Evolutionary conservation across 2,888 invertebrate species (phyloP), one percentile per base, ranked within the genome.

Genomic region (Rhimphoctona megacephalus): DNA sequence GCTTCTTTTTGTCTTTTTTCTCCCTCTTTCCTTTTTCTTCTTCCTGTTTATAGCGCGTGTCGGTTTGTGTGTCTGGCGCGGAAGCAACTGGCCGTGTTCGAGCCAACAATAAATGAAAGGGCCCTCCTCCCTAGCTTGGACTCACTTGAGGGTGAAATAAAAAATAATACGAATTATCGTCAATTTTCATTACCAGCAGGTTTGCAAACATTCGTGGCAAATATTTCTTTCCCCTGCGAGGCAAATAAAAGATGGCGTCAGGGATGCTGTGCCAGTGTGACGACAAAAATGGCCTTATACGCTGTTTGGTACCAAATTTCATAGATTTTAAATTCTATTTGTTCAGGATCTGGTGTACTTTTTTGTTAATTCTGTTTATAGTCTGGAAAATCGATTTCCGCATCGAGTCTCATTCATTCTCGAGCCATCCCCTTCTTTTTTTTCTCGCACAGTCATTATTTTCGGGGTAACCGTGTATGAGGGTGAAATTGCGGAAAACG

Each of bases 1-100:
- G 6, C 33, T 57, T 57, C 22, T 73, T 57, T 73, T 73, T 54
- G 36, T 8, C 36, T 57, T 36, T 39, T 22, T 39, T 17, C 7
- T 52, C 52, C 9, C 14, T n/a, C 36, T 22, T 52, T 22, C 17
- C n/a, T n/a, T 25, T 39, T 46, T 54, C n/a, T 64, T 74, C 52
- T 81, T 85, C 39, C 80, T 74, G 69, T 46, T 85, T 77, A 54
- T 81, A 81, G 66, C 66, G 81, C 66, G 54, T 72, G 77, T 52
- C 49, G n/a, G 33, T 77, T 49, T 25, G 49, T 30, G 76, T 22
- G 77, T 49, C 36, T 61, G 66, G 64, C 25, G 54, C 57, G 54
- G 81, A 73, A 77, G 64, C 57, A 36, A 81, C 22, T 25, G 22
- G 73, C 43, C 36, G 57, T 54, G 11, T 39, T 46, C 76, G 43